A percentile compares a stretch with the other conserved stretches of the same genome.
Conservation (phyloP, 92 coral and sea anemone genomes). For the Umimayanthus kanabou region DNA sequence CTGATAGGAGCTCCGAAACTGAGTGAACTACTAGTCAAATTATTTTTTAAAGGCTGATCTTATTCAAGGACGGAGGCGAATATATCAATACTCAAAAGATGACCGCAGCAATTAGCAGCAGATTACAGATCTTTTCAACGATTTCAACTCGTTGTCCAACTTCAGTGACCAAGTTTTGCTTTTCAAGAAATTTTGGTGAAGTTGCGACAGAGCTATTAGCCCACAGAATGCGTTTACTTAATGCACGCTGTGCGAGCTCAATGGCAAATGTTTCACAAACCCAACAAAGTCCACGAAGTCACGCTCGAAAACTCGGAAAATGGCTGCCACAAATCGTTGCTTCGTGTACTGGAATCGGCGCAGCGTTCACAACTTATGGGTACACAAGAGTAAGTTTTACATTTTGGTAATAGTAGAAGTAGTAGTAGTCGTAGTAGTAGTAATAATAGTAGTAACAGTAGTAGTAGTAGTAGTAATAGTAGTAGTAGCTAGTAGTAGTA, state of each 20-base stretch:
- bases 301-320: neutral
- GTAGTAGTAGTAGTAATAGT: no score
- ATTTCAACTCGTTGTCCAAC: neutral
- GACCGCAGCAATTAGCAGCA: neutral
- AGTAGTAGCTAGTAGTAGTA: no score
- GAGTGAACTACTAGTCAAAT: no score
- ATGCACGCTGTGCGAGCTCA: conserved; percentile 7
- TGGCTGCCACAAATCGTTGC: conserved; percentile 1
- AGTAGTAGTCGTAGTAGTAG: no score
- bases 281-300: neutral
- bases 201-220: neutral
- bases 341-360: conserved; percentile 15
- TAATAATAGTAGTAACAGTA: no score
- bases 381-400: conserved; percentile 13
- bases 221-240: neutral
- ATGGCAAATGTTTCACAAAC: neutral
- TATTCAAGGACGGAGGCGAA: no score
- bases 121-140: neutral
- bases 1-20: no score
- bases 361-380: neutral
- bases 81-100: no score
- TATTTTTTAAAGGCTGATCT: no score
- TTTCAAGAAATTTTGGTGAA: neutral
- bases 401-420: no score
- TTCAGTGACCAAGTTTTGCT: neutral